Conservation (phyloP, 1,140 invertebrate genomes). For the Campoletis sonorensis region DNA sequence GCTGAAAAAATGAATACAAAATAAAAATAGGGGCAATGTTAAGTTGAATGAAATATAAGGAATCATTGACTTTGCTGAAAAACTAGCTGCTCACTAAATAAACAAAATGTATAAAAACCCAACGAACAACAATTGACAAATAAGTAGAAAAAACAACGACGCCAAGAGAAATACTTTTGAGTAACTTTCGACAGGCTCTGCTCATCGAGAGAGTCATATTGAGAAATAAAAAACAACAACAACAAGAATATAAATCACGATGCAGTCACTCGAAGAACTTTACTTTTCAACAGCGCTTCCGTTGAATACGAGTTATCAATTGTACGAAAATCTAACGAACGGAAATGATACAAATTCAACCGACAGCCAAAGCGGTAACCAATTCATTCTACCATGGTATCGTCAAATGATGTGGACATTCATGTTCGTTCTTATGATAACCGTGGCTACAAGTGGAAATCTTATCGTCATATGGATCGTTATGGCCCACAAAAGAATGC, state of each 20-base stretch:
- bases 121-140: conserved; percentile 4
- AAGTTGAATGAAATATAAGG: too few species aligned
- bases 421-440: conserved; percentile 91
- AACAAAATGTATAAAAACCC: neutral
- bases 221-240: too few species aligned
- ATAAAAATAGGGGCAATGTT: too few species aligned
- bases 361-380: conserved; percentile 63
- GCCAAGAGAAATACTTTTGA: neutral
- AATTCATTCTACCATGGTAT: conserved; percentile 90
- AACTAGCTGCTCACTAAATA: neutral
- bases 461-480: conserved; percentile 97
- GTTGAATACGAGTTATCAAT: conserved; percentile 52
- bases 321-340: conserved; percentile 59
- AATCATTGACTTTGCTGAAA: too few species aligned
- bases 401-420: conserved; percentile 90
- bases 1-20: too few species aligned
- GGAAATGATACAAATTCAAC: conserved; percentile 63
- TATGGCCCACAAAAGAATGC: conserved; percentile 92
- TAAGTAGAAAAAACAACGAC: neutral
- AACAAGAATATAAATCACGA: conserved; percentile 41
- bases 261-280: conserved; percentile 59
- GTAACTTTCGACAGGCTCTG: neutral
- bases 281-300: conserved; percentile 56
- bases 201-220: neutral
- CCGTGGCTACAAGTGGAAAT: conserved; percentile 94